Conservation (phyloP, 2,113 vertebrate genomes). For the Corythornis cristatus region DNA sequence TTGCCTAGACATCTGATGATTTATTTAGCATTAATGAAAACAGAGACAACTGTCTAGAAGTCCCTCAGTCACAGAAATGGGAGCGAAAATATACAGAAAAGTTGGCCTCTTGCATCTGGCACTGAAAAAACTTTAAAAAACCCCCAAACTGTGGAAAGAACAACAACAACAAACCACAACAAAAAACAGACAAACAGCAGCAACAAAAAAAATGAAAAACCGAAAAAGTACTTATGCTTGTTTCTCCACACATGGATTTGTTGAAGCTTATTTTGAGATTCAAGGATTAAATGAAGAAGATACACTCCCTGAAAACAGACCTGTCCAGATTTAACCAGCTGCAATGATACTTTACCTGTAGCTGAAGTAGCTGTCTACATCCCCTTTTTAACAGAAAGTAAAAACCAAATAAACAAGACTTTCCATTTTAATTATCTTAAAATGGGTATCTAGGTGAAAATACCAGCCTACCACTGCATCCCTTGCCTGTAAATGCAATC, state of each 20-base stretch:
- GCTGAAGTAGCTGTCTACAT: background rate
- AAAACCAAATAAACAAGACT: background rate
- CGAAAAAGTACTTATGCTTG: background rate
- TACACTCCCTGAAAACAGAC: background rate
- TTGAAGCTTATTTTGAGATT: background rate
- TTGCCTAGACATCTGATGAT: constrained; percentile 56
- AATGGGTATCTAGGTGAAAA: background rate
- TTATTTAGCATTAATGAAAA: constrained; percentile 64
- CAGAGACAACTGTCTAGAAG: constrained; percentile 54
- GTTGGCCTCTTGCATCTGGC: background rate
- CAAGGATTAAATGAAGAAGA: background rate
- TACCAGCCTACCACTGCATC: background rate
- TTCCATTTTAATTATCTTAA: background rate
- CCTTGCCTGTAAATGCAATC: background rate
- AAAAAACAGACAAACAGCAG: no score
- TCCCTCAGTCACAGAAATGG: background rate
- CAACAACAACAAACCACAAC: no score
- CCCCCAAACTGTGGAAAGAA: no score
- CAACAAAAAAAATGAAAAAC: no score
- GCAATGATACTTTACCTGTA: background rate
- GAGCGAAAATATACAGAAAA: background rate
- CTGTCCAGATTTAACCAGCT: background rate
- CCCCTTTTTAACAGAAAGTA: background rate
- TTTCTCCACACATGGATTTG: background rate
- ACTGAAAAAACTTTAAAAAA: background rate